Percentiles rank a stretch among this genome's conserved stretches.
Evolutionary conservation across 30 jellyfish, hydroid and myxozoan genomes (phyloP).

Genomic region (Hydra vulgaris): DNA sequence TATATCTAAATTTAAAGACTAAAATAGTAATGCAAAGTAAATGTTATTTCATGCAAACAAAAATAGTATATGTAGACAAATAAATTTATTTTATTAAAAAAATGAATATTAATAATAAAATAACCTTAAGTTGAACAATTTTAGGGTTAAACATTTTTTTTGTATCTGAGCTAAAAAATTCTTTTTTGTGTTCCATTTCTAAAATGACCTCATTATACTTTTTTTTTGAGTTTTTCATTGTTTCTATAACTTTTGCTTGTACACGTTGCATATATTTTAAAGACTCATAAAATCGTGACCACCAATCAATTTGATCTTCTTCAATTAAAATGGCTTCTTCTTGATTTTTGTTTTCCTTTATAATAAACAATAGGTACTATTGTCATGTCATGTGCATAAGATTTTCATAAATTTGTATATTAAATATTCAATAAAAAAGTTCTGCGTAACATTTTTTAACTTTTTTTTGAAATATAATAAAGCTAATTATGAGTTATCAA

Average conservation of each 20-base stretch:
- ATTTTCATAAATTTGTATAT: too few relatives aligned
- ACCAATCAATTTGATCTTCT: slow-evolving; percentile 43
- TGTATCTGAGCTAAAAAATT: not conserved
- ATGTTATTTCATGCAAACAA: not conserved
- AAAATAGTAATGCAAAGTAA: too few relatives aligned
- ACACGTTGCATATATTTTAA: slow-evolving; percentile 19
- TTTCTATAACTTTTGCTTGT: not conserved
- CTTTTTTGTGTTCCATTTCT: slow-evolving; percentile 10
- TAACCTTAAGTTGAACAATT: slow-evolving; percentile 27
- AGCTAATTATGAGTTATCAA: too few relatives aligned
- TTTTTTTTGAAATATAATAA: too few relatives aligned
- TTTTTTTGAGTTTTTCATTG: slow-evolving; percentile 22
- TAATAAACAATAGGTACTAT: too few relatives aligned
- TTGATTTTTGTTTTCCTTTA: too few relatives aligned
- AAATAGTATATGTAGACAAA: too few relatives aligned
- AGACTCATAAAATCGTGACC: slow-evolving; percentile 53
- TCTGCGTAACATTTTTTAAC: too few relatives aligned
- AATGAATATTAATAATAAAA: too few relatives aligned
- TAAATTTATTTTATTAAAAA: not conserved
- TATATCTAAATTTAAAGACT: slow-evolving; percentile 12
- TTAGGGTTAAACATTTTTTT: slow-evolving; percentile 27
- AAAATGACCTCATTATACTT: slow-evolving; percentile 13
- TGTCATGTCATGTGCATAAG: too few relatives aligned
- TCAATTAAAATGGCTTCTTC: slow-evolving; percentile 15
- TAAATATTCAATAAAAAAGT: too few relatives aligned